Evolutionary conservation across 2,113 vertebrate species (phyloP).

Genomic region (Oplegnathus fasciatus): DNA sequence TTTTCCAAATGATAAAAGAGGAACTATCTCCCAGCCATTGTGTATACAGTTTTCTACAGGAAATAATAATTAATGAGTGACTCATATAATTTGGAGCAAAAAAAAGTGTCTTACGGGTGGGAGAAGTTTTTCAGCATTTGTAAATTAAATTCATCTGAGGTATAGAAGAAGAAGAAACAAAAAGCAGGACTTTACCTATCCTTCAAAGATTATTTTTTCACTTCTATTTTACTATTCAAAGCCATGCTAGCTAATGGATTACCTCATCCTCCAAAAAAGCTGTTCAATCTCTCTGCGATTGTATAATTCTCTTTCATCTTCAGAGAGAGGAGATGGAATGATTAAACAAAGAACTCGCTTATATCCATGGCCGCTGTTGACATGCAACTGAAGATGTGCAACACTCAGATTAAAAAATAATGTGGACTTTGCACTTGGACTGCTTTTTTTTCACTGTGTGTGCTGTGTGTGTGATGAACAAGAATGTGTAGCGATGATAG

Average conservation of each 20-base stretch:
- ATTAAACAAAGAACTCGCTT: slow-evolving; percentile 77
- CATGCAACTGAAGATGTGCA: slow-evolving; percentile 68
- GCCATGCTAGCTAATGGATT: slow-evolving; percentile 80
- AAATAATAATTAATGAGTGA: slow-evolving; percentile 74
- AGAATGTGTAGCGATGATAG: not conserved
- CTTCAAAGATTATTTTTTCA: slow-evolving; percentile 48
- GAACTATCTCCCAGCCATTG: slow-evolving; percentile 50
- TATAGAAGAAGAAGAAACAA: slow-evolving; percentile 44
- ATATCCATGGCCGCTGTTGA: slow-evolving; percentile 66
- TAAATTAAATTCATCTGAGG: slow-evolving; percentile 56
- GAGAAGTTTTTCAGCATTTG: slow-evolving; percentile 56
- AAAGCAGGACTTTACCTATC: slow-evolving; percentile 60
- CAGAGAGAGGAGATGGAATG: slow-evolving; percentile 72
- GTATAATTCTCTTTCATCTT: slow-evolving; percentile 85
- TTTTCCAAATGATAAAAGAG: slow-evolving; percentile 62
- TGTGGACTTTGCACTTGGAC: slow-evolving; percentile 41
- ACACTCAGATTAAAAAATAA: slow-evolving; percentile 68
- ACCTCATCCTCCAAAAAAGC: slow-evolving; percentile 80
- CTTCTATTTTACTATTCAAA: slow-evolving; percentile 73
- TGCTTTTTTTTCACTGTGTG: slow-evolving; percentile 10
- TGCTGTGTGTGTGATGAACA: slow-evolving; percentile 3
- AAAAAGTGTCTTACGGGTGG: slow-evolving; percentile 34
- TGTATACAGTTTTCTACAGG: slow-evolving; percentile 46
- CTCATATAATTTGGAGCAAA: slow-evolving; percentile 46
- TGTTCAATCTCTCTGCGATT: slow-evolving; percentile 71